Base-by-base conservation (phyloP, 2,888 invertebrate species). In the Meteorus colon region DNA sequence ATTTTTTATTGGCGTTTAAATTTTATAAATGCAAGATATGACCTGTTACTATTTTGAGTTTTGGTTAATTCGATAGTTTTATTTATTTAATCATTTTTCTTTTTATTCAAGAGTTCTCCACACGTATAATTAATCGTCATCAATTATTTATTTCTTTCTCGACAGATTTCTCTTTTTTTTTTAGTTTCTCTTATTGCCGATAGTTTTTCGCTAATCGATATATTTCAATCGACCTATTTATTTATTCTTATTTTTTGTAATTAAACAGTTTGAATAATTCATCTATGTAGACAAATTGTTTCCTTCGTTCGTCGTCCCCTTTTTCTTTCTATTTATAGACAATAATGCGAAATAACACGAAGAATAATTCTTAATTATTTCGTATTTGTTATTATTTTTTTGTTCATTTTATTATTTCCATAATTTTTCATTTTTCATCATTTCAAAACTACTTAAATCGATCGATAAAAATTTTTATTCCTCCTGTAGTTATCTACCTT, bases 381-480 rank as follows among this genome's bases (percentile, higher is more conserved):
- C n/a, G 10, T 45, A 45, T 24, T 24, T 24, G 24, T 24, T 24
- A 24, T 34, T n/a, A n/a, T 48, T 48, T 14, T n/a, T 48, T 48
- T 16, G 4, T 48, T 48, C 48, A 45, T 24, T 34, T 37, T 8
- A 41, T 41, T 12, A 12, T 41, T 41, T 48, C 16, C n/a, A 59
- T 37, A 51, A 14, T 48, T 48, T 16, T 29, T 67, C 41, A 4
- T 31, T 45, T 62, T 14, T 60, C 48, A 45, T 63, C 60, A 67
- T 67, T 48, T n/a, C 41, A 51, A 72, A 72, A 24, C 31, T 62
- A 63, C 62, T 67, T 45, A 73, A 73, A 66, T 59, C 48, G 51
- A 55, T 55, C 24, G 51, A 73, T 12, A 73, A 55, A 29, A 27
- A 60, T 59, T 37, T 74, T 67, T 27, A 19, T 60, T 45, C 63